A percentile compares a stretch with the other conserved stretches of the same genome.
Evolutionary conservation across 2,888 invertebrate species (phyloP).

Genomic region (Philhelius pedissequus): DNA sequence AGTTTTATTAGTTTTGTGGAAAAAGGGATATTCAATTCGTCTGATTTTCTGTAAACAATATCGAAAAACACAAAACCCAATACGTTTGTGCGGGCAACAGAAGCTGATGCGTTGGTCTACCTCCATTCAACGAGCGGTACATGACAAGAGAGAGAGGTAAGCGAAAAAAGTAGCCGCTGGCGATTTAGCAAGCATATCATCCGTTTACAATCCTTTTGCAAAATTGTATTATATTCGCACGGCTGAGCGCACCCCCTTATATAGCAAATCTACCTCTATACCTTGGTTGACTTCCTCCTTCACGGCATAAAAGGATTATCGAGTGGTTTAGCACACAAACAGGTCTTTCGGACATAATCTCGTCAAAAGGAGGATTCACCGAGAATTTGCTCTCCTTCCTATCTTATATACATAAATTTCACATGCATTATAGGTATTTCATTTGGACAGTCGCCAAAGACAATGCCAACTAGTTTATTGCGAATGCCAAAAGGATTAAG

Average conservation of each 20-base stretch:
- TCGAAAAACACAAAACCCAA: slow-evolving; percentile 37
- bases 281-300: slow-evolving; percentile 31
- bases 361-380: slow-evolving; percentile 3
- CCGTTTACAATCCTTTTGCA: slow-evolving; percentile 62
- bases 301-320: slow-evolving; percentile 64
- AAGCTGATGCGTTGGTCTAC: slow-evolving; percentile 67
- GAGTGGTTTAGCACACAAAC: slow-evolving; percentile 43
- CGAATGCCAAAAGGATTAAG: slow-evolving; percentile 45
- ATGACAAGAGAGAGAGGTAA: slow-evolving; percentile 28
- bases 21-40: slow-evolving; percentile 51
- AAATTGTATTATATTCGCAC: slow-evolving; percentile 35
- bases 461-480: slow-evolving; percentile 13
- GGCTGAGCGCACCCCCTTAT: slow-evolving; percentile 39
- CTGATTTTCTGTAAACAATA: slow-evolving; percentile 18
- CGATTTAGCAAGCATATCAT: slow-evolving; percentile 67
- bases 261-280: slow-evolving; percentile 47
- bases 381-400: background rate
- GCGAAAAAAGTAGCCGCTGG: slow-evolving; percentile 39
- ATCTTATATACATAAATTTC: background rate
- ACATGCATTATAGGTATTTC: slow-evolving; percentile 1
- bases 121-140: slow-evolving; percentile 43
- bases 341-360: background rate
- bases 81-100: slow-evolving; percentile 45
- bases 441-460: slow-evolving; percentile 29
- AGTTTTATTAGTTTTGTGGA: slow-evolving; percentile 62